A percentile compares a stretch with the other conserved stretches of the same genome.
These are phyloP conservation scores for Stictocephala bisonia DNA, from an alignment of 2,888 invertebrate genomes.

Conservation along the genomic window DNA sequence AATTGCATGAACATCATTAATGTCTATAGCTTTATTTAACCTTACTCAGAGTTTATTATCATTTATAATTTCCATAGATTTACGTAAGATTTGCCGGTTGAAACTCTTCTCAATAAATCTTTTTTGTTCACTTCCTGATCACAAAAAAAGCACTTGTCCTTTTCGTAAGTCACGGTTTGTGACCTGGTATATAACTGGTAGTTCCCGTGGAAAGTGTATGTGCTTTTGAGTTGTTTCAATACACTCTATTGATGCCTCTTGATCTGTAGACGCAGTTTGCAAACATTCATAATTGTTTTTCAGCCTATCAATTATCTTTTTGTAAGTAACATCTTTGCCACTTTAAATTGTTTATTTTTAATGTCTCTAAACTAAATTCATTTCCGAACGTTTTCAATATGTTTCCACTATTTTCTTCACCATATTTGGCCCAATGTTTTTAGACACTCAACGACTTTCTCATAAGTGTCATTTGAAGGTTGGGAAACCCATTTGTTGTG, in stretches of 20 bases:
- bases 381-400: conserved; percentile 12
- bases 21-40: neutral
- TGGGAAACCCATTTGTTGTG: neutral
- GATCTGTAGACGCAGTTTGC: neutral
- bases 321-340: neutral
- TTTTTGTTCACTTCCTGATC: neutral
- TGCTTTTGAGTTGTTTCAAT: conserved; percentile 12
- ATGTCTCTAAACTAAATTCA: neutral
- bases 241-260: conserved; percentile 6
- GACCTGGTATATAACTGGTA: conserved; percentile 19
- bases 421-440: conserved; percentile 1
- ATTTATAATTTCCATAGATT: neutral
- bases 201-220: neutral
- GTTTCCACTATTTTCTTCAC: neutral
- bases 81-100: neutral
- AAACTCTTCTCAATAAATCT: neutral
- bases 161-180: conserved; percentile 10
- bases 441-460: neutral
- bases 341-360: neutral
- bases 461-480: neutral
- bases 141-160: conserved; percentile 24
- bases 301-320: conserved; percentile 9
- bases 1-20: neutral
- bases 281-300: conserved; percentile 2
- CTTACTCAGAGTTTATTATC: neutral